Percentiles rank a stretch among this genome's conserved stretches.
phyloP scores from a whole-genome alignment of 92 coral and sea anemone genomes.

The Nematostella vectensis region DNA sequence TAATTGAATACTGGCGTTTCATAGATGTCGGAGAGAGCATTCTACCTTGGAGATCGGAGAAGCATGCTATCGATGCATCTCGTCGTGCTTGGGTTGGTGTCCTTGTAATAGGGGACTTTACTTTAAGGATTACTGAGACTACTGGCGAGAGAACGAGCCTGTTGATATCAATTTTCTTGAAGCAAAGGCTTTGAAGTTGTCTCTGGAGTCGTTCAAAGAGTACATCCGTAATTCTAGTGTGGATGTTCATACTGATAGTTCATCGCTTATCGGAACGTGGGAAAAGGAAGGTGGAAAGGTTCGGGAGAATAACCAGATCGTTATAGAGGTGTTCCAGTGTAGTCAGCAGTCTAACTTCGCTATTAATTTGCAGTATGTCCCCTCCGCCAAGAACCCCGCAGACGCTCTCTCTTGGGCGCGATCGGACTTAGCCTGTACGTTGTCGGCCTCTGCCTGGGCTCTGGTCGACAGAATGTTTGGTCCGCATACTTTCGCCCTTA shows the following conservation, averaged over 20 bases:
- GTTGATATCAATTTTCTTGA: slow-evolving; percentile 8
- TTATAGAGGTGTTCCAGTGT: slow-evolving; percentile 24
- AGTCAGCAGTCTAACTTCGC: slow-evolving; percentile 18
- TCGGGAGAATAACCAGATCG: slow-evolving; percentile 19
- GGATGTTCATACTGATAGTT: slow-evolving; percentile 21
- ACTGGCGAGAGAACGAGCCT: background rate
- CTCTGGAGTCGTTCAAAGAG: slow-evolving; percentile 12
- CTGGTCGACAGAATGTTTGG: too few relatives aligned
- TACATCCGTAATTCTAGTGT: slow-evolving; percentile 16
- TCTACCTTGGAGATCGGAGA: too few relatives aligned
- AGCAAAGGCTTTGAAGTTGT: slow-evolving; percentile 14
- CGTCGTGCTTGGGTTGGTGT: slow-evolving; percentile 13
- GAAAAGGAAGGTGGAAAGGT: slow-evolving; percentile 23
- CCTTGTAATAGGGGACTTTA: slow-evolving; percentile 1
- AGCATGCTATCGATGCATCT: slow-evolving; percentile 7
- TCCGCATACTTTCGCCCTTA: too few relatives aligned
- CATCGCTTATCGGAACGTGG: slow-evolving; percentile 8
- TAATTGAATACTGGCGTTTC: too few relatives aligned
- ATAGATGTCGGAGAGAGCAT: too few relatives aligned
- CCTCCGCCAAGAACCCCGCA: too few relatives aligned
- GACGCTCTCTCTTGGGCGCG: too few relatives aligned
- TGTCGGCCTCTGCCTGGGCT: too few relatives aligned
- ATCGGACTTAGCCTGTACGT: too few relatives aligned
- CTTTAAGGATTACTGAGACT: background rate
- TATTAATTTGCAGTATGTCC: slow-evolving; percentile 8